Evolutionary conservation across 2,888 invertebrate genomes (phyloP), one percentile per base, ranked within the genome.

Genomic region (Furcula furcula): DNA sequence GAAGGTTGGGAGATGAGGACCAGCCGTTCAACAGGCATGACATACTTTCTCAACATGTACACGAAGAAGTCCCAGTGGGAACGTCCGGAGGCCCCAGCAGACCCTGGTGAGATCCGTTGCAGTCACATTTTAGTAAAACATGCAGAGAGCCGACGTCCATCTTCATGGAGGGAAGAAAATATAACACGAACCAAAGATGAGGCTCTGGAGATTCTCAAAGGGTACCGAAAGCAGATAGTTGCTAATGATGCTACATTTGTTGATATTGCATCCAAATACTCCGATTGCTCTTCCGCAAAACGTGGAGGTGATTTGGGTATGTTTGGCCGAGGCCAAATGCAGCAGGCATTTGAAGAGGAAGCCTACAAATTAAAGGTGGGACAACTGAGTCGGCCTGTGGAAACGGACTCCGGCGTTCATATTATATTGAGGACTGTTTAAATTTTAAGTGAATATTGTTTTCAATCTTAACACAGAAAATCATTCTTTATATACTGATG

Each of bases 61-160:
- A 98, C 98, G 26, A 99, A 98, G 84, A 97, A 98, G 76, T 98
- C 97, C 34, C 99, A 99, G 73, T 99, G 99, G 99, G 98, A 98
- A 59, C 91, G 92, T 14, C 99, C 99, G 0, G 95, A 95, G 26
- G 94, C 94, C 36, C 93, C 97, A 2, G 97, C 97, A 0, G 93
- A 94, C 90, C 67, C 89, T 66, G 67, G 90, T 65, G 55, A 91
- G 79, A 96, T 99, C 7, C 95, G 95, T 55, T 97, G 97, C 78
- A 96, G 96, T 40, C 99, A 99, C 84, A 90, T 99, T 33, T 90
- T 99, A 37, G 98, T 98, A 3, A 99, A 99, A 82, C 98, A 98
- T 67, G 90, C 91, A 23, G 95, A 95, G 16, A 98, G 98, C 22
- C 91, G 99, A 12, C 91, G 98, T 11, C 98, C 99, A 0, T 94